Evolutionary conservation across 2,888 invertebrate species (phyloP), one percentile per base, ranked within the genome.

Genomic region (Chrysolina americana): DNA sequence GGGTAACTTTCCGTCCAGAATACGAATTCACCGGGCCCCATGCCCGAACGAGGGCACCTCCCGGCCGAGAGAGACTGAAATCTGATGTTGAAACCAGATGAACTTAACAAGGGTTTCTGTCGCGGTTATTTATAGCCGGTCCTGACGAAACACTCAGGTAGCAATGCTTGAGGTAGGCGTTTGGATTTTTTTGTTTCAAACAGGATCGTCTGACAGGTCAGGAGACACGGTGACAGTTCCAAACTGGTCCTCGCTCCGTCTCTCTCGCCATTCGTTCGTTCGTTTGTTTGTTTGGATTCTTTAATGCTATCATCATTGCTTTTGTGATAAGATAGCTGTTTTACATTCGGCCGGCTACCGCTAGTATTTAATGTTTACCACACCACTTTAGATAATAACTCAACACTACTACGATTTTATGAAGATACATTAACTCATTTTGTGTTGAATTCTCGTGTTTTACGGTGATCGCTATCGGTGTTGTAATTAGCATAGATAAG

Each of bases 121-220:
- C 88, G 85, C 83, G 77, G 87, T 88, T 86, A 88, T 88, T 87
- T 88, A 88, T 87, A 83, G 85, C 83, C 82, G 85, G 82, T 83
- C 84, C 84, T 87, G 87, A 87, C 84, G 87, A 87, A 87, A 87
- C 87, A 86, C 87, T 87, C 88, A 87, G 87, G 87, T 88, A 88
- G 87, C 87, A 82, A 83, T 80, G 85, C 85, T 85, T 85, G 82
- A 86, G 86, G 87, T 87, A 87, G 87, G 87, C 87, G 87, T 87
- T 75, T 86, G 85, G 83, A 84, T 86, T 85, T 85, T 85, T 86
- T 85, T 86, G 81, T 85, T 86, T 86, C 84, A 82, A 81, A 83
- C 82, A 80, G 83, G 84, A 84, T 83, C 81, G 85, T 83, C 85
- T 85, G 86, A 86, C 86, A 85, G 84, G 81, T 79, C 79, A 78